These are phyloP conservation scores for Synanthedon vespiformis DNA, from an alignment of 2,888 invertebrate genomes.

Conservation along the genomic window DNA sequence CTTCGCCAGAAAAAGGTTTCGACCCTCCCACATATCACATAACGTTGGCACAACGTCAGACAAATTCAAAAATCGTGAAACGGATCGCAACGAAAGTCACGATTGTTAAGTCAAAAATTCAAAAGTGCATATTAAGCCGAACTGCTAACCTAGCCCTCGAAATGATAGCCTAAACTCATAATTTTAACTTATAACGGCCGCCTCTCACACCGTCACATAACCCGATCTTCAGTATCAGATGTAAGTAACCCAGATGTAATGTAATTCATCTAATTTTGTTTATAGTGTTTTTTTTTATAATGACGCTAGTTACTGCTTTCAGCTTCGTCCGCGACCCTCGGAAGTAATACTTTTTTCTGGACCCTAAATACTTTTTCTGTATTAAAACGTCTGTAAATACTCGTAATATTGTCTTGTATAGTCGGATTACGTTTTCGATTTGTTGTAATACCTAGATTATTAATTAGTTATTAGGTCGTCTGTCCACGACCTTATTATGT, in stretches of 20 bases:
- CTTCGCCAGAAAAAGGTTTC: not conserved
- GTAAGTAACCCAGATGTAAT: no score
- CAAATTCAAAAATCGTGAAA: constrained; percentile 36
- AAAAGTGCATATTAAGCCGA: constrained; percentile 28
- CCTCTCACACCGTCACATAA: constrained; percentile 21
- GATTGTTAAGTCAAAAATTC: constrained; percentile 19
- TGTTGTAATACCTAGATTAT: not conserved
- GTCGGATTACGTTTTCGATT: not conserved
- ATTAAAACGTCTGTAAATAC: no score
- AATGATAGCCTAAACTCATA: constrained; percentile 47
- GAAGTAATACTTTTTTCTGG: no score
- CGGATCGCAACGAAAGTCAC: constrained; percentile 33
- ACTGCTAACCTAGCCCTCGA: constrained; percentile 34
- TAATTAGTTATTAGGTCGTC: no score
- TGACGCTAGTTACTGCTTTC: no score
- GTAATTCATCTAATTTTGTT: no score
- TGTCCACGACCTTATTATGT: no score
- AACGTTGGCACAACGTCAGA: constrained; percentile 19
- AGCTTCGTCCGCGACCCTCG: no score
- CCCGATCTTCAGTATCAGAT: not conserved
- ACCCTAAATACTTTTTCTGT: no score
- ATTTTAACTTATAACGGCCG: constrained; percentile 25
- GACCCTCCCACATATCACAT: constrained; percentile 7
- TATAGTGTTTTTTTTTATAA: no score
- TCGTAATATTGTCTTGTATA: no score